Evolutionary conservation across 2,888 invertebrate species (phyloP), one percentile per base, ranked within the genome.

Genomic region (Pegoplata infirma): DNA sequence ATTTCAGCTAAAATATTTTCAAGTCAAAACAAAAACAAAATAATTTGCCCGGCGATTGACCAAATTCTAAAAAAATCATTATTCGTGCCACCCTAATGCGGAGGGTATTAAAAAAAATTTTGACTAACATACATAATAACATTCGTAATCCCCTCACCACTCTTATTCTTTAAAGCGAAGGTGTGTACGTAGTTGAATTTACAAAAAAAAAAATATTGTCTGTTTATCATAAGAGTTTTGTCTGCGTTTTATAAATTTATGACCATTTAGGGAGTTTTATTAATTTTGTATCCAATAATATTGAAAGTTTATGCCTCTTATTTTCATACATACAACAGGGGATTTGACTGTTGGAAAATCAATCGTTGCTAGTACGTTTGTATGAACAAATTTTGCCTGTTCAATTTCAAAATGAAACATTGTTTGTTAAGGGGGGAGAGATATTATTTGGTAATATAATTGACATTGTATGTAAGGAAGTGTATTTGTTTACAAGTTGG

Each of bases 231-330:
- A 40, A 40, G n/a, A n/a, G 5, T n/a, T 7, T 3, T 44, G 28
- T 6, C 25, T 14, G 4, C 19, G 25, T 46, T 8, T 49, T 28
- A 2, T 49, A 63, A 51, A 76, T 69, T 69, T 69, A 64, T 69
- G 69, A 16, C 46, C 51, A 56, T 46, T 49, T 16, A 44, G 59
- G 69, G 69, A 71, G 19, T 63, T 32, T 76, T 40, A 76, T 46
- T 71, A 69, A 71, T 75, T 61, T 47, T 59, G 28, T 66, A 55
- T 28, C 28, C n/a, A 55, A 53, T 63, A 32, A 69, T 63, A 61
- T 71, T 53, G 8, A 47, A 61, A 47, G 51, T 47, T 49, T 28
- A 6, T 58, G 19, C 10, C 14, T 47, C 14, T 28, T 12, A 32
- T 36, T 14, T 17, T 16, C 28, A 51, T 16, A 5, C 4, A 25